Evolutionary conservation across 2,888 invertebrate species (phyloP).

Genomic region (Agrypnus murinus): DNA sequence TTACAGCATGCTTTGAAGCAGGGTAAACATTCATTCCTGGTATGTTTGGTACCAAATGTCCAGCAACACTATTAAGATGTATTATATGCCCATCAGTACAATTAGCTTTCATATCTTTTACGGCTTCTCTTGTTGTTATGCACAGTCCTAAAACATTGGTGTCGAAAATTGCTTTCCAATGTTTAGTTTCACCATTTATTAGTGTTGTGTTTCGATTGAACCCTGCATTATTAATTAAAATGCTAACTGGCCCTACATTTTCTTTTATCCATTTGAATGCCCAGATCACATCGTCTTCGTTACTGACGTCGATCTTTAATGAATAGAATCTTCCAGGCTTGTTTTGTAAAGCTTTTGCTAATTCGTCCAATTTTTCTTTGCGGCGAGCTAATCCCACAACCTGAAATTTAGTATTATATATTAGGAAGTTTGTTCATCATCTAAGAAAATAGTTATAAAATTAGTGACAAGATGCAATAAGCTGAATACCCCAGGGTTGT

Average conservation of each 20-base stretch:
- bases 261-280: slow-evolving; percentile 57
- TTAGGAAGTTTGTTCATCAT: no score
- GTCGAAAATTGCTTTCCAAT: slow-evolving; percentile 41
- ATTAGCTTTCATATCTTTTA: no score
- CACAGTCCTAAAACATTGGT: slow-evolving; percentile 49
- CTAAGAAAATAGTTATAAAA: no score
- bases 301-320: slow-evolving; percentile 52
- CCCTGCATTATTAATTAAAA: slow-evolving; percentile 58
- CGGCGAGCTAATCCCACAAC: slow-evolving; percentile 48
- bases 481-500: no score
- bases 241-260: slow-evolving; percentile 53
- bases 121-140: slow-evolving; percentile 50
- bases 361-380: slow-evolving; percentile 38
- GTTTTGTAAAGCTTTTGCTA: slow-evolving; percentile 22
- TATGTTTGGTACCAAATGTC: slow-evolving; percentile 44
- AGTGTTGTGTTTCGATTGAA: slow-evolving; percentile 46
- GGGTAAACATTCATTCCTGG: slow-evolving; percentile 35
- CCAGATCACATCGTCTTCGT: slow-evolving; percentile 50
- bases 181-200: slow-evolving; percentile 31
- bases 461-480: no score
- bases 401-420: no score
- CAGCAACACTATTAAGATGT: slow-evolving; percentile 50
- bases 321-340: slow-evolving; percentile 52
- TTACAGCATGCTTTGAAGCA: slow-evolving; percentile 49
- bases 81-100: slow-evolving; percentile 52